Evolutionary conservation across 2,113 vertebrate species (phyloP), one percentile per base, ranked within the genome.

Genomic region (Gadus chalcogrammus): DNA sequence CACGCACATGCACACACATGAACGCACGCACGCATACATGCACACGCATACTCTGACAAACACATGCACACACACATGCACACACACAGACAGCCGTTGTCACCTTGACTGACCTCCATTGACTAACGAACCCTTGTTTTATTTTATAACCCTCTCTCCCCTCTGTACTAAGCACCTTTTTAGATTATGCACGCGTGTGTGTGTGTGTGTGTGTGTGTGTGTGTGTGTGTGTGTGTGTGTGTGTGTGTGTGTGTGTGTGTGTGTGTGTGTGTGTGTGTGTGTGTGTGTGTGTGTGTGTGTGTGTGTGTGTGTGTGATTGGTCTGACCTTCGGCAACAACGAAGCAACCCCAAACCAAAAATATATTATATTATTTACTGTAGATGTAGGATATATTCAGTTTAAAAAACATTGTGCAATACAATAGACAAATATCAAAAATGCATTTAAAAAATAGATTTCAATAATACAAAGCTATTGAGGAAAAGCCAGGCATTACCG

Each of bases 81-180:
- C 22, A 60, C 52, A 64, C 64, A 28, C 59, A 52, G n/a, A 52
- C 35, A 27, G 27, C 9, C 11, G 28, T n/a, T n/a, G 15, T 65
- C 62, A 71, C 61, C 62, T 65, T 71, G 52, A 58, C 18, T 59
- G 63, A 58, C 63, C 70, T 65, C 53, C 6, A 1, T 7, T 65
- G 70, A 65, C 70, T 71, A 64, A 71, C 63, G 11, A 22, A 70
- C 59, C 59, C 68, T 48, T 70, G 67, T 35, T n/a, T 55, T 11
- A 5, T 24, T 70, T 63, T 53, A 70, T 63, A 59, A 63, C 68
- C 22, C 13, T 22, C 62, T 65, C 28, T n/a, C 13, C n/a, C n/a
- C n/a, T 38, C 31, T 20, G 64, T 16, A 17, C 35, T 16, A 27
- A 20, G 64, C 64, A 4, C 35, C 64, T n/a, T 16, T 11, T 38